A percentile compares a stretch with the other conserved stretches of the same genome.
These are phyloP conservation scores for Idaea biselata DNA, from an alignment of 2,888 invertebrate species.

Conservation along the genomic window DNA sequence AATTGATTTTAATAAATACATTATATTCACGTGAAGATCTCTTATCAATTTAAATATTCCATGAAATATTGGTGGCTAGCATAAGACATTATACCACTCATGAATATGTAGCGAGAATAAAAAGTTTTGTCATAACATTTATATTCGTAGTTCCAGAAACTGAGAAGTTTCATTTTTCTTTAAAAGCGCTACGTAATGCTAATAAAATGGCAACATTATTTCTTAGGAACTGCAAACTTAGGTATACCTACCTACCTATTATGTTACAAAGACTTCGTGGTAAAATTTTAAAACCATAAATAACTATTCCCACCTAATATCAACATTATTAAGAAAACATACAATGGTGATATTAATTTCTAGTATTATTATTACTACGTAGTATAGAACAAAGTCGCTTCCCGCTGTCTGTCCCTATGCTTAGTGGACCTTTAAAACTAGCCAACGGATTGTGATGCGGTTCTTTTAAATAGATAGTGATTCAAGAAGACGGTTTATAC, in stretches of 20 bases:
- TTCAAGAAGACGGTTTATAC: too few species aligned
- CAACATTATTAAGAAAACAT: too few species aligned
- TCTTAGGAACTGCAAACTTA: neutral
- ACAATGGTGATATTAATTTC: too few species aligned
- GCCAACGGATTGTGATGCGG: too few species aligned
- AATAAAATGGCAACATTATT: neutral
- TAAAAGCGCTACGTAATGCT: neutral
- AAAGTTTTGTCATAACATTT: conserved; percentile 1
- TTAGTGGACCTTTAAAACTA: too few species aligned
- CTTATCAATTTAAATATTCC: neutral
- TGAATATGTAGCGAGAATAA: neutral
- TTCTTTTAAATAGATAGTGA: too few species aligned
- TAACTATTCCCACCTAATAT: too few species aligned
- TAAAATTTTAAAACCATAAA: neutral
- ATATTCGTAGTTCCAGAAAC: neutral
- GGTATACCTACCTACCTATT: neutral
- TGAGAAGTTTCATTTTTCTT: conserved; percentile 1
- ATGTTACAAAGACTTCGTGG: neutral
- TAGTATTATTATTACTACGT: too few species aligned
- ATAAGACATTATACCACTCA: neutral
- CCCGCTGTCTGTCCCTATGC: too few species aligned
- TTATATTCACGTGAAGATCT: conserved; percentile 6
- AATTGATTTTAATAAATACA: conserved; percentile 53
- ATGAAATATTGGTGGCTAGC: neutral
- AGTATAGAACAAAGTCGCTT: too few species aligned